Base-by-base conservation (phyloP, 1,140 invertebrate genomes). In the Hycleus cichorii region DNA sequence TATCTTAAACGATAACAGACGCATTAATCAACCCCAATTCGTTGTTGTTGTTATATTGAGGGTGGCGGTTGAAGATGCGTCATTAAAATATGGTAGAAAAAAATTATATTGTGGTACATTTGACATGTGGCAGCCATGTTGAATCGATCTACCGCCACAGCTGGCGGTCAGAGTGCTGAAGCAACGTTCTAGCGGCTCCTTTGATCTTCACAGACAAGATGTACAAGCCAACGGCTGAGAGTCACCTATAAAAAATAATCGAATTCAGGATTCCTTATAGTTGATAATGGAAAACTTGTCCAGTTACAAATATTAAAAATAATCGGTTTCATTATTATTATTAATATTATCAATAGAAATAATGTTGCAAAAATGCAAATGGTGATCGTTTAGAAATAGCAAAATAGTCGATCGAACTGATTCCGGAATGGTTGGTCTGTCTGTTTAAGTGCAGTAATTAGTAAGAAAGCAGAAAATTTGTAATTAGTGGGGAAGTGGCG, bases 111-210 rank as follows among this genome's bases (percentile, higher is more conserved):
- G 51, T 53, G 51, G 42, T 53, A 53, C 51, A 53, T 42, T 53
- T 53, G 51, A 53, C 51, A 46, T 53, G 39, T 45, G 51, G 51
- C 51, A 53, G 51, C 51, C 51, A 53, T 53, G 51, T 53, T 53
- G 51, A 53, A 53, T 53, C 51, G 43, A 46, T 53, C 46, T 53
- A 53, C 51, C 51, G 51, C 51, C 51, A 53, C 51, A 53, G 51
- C 51, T 53, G 51, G 51, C 51, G 51, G 51, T 53, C 51, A 53
- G 51, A 53, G 51, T 53, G 51, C 51, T 53, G 51, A 53, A 53
- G 51, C 51, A 53, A 53, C 51, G 51, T 53, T 53, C 51, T 42
- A 53, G 51, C 51, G 51, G 51, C 51, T 53, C 11, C 51, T 53
- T 53, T 53, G 51, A 53, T 53, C 42, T 53, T 32, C 18, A 45